phyloP scores from a whole-genome alignment of 2,888 invertebrate genomes.

The Drosophila crucigera region DNA sequence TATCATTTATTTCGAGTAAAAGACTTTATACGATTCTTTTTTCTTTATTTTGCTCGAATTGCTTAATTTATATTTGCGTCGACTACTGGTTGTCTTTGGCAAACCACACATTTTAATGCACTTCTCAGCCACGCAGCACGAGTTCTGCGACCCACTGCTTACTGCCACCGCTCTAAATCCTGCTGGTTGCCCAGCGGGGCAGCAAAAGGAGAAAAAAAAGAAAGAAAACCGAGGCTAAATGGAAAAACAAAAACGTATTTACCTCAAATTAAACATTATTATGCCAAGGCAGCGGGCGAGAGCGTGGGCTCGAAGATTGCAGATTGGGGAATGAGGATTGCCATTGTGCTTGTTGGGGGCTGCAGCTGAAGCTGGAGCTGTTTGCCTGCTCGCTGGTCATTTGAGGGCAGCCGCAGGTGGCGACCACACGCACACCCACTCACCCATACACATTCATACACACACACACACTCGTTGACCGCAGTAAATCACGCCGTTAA shows the following conservation, averaged over 20 bases:
- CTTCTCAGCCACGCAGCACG: constrained; percentile 48
- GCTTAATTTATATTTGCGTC: constrained; percentile 47
- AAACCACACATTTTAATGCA: constrained; percentile 70
- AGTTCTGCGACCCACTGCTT: constrained; percentile 13
- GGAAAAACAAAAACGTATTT: constrained; percentile 79
- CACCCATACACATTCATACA: constrained; percentile 23
- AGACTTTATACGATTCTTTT: constrained; percentile 4
- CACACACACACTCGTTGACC: constrained; percentile 64
- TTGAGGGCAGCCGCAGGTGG: constrained; percentile 80
- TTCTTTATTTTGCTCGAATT: constrained; percentile 14
- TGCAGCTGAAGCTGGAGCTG: constrained; percentile 14
- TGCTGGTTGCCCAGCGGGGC: constrained; percentile 49
- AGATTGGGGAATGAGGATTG: constrained; percentile 15
- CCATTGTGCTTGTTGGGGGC: constrained; percentile 12
- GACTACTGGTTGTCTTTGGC: constrained; percentile 25
- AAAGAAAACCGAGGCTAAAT: constrained; percentile 43
- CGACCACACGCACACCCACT: constrained; percentile 47
- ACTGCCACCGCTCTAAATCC: constrained; percentile 11
- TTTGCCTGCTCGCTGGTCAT: constrained; percentile 70
- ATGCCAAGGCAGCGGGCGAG: constrained; percentile 59
- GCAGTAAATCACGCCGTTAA: constrained; percentile 84
- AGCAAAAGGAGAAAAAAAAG: constrained; percentile 22
- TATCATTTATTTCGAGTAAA: constrained; percentile 17
- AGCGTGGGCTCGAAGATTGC: constrained; percentile 6
- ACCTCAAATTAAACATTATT: constrained; percentile 85